These are phyloP conservation scores for Megastigmus dorsalis DNA, from an alignment of 2,888 invertebrate species.

Conservation along the genomic window DNA sequence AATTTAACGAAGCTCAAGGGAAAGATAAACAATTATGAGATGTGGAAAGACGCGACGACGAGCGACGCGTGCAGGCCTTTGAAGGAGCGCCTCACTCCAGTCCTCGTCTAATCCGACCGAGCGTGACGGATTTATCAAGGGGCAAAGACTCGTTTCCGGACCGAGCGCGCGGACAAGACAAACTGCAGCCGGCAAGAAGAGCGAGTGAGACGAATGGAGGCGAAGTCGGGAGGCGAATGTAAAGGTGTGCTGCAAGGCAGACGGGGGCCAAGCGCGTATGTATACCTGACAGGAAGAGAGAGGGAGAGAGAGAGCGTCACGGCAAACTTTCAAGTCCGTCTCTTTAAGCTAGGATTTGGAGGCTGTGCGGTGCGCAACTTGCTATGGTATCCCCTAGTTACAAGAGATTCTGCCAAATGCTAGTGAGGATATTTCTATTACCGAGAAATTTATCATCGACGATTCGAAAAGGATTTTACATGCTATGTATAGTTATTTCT, in stretches of 20 bases:
- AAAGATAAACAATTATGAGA: conserved; percentile 42
- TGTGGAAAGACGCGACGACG: background rate
- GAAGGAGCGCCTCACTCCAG: background rate
- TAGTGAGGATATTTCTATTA: too few relatives aligned
- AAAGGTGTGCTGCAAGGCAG: background rate
- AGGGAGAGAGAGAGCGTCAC: background rate
- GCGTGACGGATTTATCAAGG: conserved; percentile 47
- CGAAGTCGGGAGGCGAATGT: background rate
- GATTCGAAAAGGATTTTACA: too few relatives aligned
- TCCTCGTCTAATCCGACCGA: conserved; percentile 26
- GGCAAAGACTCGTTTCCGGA: conserved; percentile 30
- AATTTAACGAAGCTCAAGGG: conserved; percentile 19
- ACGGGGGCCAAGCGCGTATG: background rate
- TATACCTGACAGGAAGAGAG: too few relatives aligned
- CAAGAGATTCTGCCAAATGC: too few relatives aligned
- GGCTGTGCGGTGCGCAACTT: too few relatives aligned
- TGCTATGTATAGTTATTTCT: too few relatives aligned
- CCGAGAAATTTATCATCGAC: too few relatives aligned
- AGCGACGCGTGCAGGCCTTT: conserved; percentile 18
- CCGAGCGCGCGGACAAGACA: conserved; percentile 38
- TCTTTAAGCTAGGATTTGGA: conserved; percentile 66
- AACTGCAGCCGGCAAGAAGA: conserved; percentile 26
- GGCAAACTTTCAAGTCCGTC: conserved; percentile 61
- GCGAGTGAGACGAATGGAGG: background rate
- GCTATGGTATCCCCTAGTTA: too few relatives aligned